phyloP scores from a whole-genome alignment of 2,888 invertebrate genomes.

The Amphipoea lucens region DNA sequence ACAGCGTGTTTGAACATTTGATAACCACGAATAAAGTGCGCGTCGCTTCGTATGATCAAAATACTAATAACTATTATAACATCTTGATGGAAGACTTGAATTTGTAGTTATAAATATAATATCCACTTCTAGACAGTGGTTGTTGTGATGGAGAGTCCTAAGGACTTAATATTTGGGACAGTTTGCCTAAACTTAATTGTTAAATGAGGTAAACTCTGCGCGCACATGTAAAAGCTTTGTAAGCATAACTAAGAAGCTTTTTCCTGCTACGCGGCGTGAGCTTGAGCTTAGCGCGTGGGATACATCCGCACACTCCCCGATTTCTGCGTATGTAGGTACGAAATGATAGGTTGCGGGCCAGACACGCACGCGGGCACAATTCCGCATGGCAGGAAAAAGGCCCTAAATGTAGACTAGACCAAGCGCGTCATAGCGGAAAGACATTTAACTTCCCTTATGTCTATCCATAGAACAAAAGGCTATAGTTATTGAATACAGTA shows the following conservation, averaged over 20 bases:
- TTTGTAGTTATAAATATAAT: not conserved
- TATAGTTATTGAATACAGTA: not conserved
- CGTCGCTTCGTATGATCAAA: not conserved
- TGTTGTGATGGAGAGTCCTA: not conserved
- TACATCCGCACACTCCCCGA: not conserved
- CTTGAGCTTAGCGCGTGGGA: not conserved
- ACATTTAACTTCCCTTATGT: too few relatives aligned
- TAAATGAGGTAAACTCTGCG: not conserved
- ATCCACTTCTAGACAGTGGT: not conserved
- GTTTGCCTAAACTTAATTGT: not conserved
- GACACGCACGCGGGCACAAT: too few relatives aligned
- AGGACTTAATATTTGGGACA: not conserved
- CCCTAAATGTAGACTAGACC: not conserved
- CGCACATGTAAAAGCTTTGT: not conserved
- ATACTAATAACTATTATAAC: not conserved
- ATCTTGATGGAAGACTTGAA: slow-evolving; percentile 29
- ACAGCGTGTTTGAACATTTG: not conserved
- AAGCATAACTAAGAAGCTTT: not conserved
- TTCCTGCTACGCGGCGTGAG: too few relatives aligned
- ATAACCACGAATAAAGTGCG: not conserved
- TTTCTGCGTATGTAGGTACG: too few relatives aligned
- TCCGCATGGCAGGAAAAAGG: too few relatives aligned
- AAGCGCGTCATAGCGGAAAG: not conserved
- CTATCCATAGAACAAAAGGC: not conserved
- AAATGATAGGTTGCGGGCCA: too few relatives aligned